Evolutionary conservation across 2,888 invertebrate species (phyloP).

Genomic region (Drosophila rellima): DNA sequence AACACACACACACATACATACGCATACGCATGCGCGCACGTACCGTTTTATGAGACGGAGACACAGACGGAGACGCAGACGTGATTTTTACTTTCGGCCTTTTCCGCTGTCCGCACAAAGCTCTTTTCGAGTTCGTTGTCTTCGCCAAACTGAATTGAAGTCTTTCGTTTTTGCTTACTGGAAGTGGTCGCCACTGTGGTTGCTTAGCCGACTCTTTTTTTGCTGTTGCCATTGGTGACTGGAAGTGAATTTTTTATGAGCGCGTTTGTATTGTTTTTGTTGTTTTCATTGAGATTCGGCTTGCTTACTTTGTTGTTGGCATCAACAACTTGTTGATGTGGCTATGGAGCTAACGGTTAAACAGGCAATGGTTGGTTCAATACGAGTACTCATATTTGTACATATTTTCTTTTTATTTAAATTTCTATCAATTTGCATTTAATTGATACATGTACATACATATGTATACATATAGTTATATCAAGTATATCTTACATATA

Average conservation of each 20-base stretch:
- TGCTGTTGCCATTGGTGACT: conserved; percentile 37
- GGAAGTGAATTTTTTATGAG: conserved; percentile 61
- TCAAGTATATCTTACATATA: background rate
- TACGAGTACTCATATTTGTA: background rate
- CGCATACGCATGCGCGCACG: conserved; percentile 65
- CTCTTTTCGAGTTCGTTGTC: conserved; percentile 85
- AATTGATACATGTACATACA: too few relatives aligned
- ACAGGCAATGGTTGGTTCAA: conserved; percentile 10
- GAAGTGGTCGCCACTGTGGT: conserved; percentile 60
- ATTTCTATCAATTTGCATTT: conserved; percentile 5
- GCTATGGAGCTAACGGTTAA: conserved; percentile 29
- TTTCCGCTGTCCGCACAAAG: conserved; percentile 68
- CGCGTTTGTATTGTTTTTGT: conserved; percentile 40
- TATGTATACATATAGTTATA: background rate
- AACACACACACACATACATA: conserved; percentile 30
- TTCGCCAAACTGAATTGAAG: conserved; percentile 85
- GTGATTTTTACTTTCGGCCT: conserved; percentile 53
- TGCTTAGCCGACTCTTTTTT: conserved; percentile 35
- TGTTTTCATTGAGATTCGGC: conserved; percentile 35
- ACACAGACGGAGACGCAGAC: conserved; percentile 43
- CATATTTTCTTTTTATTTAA: background rate
- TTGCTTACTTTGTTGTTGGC: conserved; percentile 36
- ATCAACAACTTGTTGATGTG: conserved; percentile 22
- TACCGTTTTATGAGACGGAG: conserved; percentile 65
- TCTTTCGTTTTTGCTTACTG: conserved; percentile 85